Base-by-base conservation (phyloP, 2,797 vertebrate genomes). In the Serranus cabrilla region DNA sequence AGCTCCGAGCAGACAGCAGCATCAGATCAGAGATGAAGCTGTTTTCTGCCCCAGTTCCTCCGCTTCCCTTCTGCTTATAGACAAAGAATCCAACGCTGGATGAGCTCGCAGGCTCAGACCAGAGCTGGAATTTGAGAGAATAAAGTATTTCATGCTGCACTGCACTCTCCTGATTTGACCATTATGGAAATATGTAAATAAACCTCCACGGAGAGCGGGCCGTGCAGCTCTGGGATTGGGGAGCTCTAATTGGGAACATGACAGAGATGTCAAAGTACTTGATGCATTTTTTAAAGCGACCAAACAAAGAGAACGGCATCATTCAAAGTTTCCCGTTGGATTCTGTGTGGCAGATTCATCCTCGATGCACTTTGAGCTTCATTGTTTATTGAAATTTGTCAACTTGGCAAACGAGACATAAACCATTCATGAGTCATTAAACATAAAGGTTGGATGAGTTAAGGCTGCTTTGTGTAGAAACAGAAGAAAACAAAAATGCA, bases 111-210 rank as follows among this genome's bases (percentile, higher is more conserved):
- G 57, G 40, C 82, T 81, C 75, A 69, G 60, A 77, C 77, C 66
- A 64, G 46, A 86, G 85, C 50, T 63, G 73, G 76, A 76, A 78
- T 89, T 75, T 64, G 43, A 87, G 71, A 81, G 65, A 83, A 80
- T 75, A 25, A 54, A 80, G 60, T 70, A 51, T 76, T 91, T 89
- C 82, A 91, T 80, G 90, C 89, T 83, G 75, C 80, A 45, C 71
- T 90, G 87, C 85, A 65, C 78, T 54, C 80, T 54, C 62, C 75
- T 82, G 81, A 92, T 89, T 89, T 65, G 78, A 80, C 86, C 65
- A 87, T 90, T 91, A 86, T 88, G 73, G 76, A 89, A 90, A 82
- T 90, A 94, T 91, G 89, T 81, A 91, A 93, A 92, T 91, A 49
- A 75, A 69, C 55, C 60, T 79, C 82, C 59, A 56, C 57, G 54